A percentile compares a stretch with the other conserved stretches of the same genome.
Evolutionary conservation across 2,797 vertebrate species (phyloP).

Genomic region (Leptodactylus fallax): DNA sequence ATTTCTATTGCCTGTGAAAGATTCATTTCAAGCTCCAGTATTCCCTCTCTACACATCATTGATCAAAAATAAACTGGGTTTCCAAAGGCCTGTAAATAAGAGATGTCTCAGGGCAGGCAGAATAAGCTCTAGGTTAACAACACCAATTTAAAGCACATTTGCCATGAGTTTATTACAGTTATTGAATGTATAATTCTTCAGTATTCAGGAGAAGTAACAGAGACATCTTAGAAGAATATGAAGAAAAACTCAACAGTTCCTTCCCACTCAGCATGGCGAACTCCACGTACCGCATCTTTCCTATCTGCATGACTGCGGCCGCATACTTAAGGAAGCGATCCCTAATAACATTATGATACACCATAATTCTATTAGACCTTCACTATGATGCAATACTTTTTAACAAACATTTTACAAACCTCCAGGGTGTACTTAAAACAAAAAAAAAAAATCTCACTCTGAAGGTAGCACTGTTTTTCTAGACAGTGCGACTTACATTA

Average conservation of each 20-base stretch:
- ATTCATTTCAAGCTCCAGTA: not conserved
- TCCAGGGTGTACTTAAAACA: constrained; percentile 29
- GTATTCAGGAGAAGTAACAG: not conserved
- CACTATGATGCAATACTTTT: not conserved
- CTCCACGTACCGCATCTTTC: not conserved
- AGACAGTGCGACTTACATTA: constrained; percentile 40
- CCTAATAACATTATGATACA: constrained; percentile 19
- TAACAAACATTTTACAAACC: constrained; percentile 45
- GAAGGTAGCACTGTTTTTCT: constrained; percentile 32
- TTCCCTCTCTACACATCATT: not conserved
- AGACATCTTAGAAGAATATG: not conserved
- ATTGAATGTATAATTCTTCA: not conserved
- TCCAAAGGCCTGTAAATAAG: not conserved
- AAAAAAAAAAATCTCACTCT: constrained; percentile 4
- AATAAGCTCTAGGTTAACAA: not conserved
- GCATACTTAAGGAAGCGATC: not conserved
- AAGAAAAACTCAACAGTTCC: not conserved
- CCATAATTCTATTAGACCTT: not conserved
- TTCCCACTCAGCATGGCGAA: not conserved
- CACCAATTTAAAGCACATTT: not conserved
- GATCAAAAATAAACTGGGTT: not conserved
- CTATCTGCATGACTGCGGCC: not conserved
- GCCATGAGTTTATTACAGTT: not conserved
- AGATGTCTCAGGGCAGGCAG: not conserved
- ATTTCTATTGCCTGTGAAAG: not conserved